phyloP scores from a whole-genome alignment of 2,888 invertebrate species.

The Platerodrilus igneus region DNA sequence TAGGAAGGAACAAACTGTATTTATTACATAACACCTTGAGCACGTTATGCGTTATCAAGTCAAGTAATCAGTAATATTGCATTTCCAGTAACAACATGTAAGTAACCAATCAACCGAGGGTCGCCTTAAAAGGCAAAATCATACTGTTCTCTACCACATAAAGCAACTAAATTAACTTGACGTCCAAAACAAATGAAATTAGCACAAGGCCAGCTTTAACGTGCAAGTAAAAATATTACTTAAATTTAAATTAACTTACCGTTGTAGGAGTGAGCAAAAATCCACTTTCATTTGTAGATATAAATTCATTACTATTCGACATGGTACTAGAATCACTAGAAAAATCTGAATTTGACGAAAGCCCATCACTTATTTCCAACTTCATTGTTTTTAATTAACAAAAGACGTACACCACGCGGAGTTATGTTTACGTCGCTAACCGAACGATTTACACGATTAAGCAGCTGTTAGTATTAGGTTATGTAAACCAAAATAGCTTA shows the following conservation, averaged over 20 bases:
- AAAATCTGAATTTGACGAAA: conserved; percentile 47
- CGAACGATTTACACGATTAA: conserved; percentile 12
- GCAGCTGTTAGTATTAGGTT: conserved; percentile 18
- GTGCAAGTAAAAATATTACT: conserved; percentile 1
- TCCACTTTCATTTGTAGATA: conserved; percentile 41
- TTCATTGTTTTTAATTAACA: conserved; percentile 36
- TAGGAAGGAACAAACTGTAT: too few relatives aligned
- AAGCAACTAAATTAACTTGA: background rate
- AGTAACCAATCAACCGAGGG: too few relatives aligned
- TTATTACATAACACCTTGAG: too few relatives aligned
- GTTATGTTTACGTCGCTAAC: conserved; percentile 17
- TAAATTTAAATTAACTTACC: conserved; percentile 35
- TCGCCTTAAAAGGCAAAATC: conserved; percentile 12
- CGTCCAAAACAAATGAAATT: background rate
- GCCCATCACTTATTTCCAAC: conserved; percentile 45
- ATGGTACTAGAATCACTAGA: conserved; percentile 43
- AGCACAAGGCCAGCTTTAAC: conserved; percentile 4
- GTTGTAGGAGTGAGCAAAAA: conserved; percentile 36
- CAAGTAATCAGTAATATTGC: too few relatives aligned
- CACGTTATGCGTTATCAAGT: too few relatives aligned
- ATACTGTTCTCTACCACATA: conserved; percentile 1
- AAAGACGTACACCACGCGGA: conserved; percentile 14
- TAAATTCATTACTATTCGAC: conserved; percentile 33
- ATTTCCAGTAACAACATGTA: too few relatives aligned
- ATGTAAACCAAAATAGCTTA: conserved; percentile 11